A percentile compares a stretch with the other conserved stretches of the same genome.
These are phyloP conservation scores for Isoperla grammatica DNA, from an alignment of 2,888 invertebrate genomes.

Conservation along the genomic window DNA sequence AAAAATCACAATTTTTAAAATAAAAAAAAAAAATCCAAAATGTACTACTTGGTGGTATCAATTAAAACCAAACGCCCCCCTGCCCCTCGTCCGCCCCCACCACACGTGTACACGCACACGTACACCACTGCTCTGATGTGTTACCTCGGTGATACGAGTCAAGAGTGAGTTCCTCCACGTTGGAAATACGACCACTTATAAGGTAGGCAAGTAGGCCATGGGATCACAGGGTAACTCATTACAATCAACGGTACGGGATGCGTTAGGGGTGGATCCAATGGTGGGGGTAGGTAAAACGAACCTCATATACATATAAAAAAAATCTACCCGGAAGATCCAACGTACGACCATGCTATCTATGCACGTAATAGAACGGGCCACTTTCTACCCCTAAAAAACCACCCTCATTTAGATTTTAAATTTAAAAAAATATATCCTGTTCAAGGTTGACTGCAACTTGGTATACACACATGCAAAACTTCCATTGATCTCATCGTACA, in stretches of 20 bases:
- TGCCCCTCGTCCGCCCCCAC: too few species aligned
- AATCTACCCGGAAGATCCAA: background rate
- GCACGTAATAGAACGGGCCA: background rate
- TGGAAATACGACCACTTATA: too few species aligned
- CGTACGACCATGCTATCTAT: background rate
- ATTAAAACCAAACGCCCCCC: too few species aligned
- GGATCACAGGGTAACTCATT: slow-evolving; percentile 13
- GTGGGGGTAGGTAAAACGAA: background rate
- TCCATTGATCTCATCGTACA: slow-evolving; percentile 7
- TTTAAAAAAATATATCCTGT: background rate
- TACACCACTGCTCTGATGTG: too few species aligned
- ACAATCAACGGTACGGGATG: background rate
- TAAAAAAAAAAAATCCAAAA: background rate
- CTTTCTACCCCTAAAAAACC: background rate
- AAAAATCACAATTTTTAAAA: background rate
- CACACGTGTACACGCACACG: too few species aligned
- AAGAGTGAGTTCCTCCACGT: too few species aligned
- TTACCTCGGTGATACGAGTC: too few species aligned
- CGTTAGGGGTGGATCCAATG: slow-evolving; percentile 1
- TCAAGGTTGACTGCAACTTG: slow-evolving; percentile 8
- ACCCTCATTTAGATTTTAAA: background rate
- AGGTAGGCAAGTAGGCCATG: slow-evolving; percentile 18
- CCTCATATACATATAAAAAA: slow-evolving; percentile 1
- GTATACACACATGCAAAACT: slow-evolving; percentile 19
- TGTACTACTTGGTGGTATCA: too few species aligned